Conservation (phyloP, 1,140 invertebrate genomes). For the Thaumatotibia leucotreta region DNA sequence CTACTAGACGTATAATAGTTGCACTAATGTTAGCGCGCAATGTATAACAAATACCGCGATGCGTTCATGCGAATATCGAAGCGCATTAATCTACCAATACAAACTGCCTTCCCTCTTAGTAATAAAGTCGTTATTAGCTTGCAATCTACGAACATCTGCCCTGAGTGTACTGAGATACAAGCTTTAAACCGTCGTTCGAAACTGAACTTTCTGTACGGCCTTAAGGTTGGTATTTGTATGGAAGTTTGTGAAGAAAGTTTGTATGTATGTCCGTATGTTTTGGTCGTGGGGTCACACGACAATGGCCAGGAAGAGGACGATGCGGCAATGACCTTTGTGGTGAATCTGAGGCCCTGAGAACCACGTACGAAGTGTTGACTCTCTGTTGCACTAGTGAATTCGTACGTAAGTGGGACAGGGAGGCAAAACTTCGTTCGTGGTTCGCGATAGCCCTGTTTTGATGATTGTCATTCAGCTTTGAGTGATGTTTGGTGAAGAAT, state of each 20-base stretch:
- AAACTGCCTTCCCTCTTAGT: background rate
- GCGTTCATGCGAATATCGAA: too few relatives aligned
- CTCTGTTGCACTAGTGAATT: too few relatives aligned
- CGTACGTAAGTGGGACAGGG: too few relatives aligned
- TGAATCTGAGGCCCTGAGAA: too few relatives aligned
- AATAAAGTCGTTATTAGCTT: background rate
- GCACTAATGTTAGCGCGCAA: too few relatives aligned
- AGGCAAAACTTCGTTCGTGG: too few relatives aligned
- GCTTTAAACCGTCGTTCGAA: background rate
- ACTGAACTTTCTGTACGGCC: background rate
- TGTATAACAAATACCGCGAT: too few relatives aligned
- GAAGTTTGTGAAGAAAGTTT: background rate
- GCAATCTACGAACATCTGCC: background rate
- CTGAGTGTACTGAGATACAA: background rate
- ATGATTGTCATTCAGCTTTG: background rate
- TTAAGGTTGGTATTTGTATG: background rate
- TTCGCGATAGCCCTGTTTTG: too few relatives aligned
- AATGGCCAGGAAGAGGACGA: slow-evolving; percentile 32
- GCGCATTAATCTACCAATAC: background rate
- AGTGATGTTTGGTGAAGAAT: background rate
- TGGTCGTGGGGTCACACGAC: slow-evolving; percentile 37
- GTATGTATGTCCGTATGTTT: slow-evolving; percentile 21
- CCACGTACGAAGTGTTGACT: too few relatives aligned
- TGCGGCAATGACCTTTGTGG: slow-evolving; percentile 41
- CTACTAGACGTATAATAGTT: too few relatives aligned